Percentiles rank a stretch among this genome's conserved stretches.
Conservation (phyloP, 2,797 vertebrate species). For the Labroides dimidiatus region DNA sequence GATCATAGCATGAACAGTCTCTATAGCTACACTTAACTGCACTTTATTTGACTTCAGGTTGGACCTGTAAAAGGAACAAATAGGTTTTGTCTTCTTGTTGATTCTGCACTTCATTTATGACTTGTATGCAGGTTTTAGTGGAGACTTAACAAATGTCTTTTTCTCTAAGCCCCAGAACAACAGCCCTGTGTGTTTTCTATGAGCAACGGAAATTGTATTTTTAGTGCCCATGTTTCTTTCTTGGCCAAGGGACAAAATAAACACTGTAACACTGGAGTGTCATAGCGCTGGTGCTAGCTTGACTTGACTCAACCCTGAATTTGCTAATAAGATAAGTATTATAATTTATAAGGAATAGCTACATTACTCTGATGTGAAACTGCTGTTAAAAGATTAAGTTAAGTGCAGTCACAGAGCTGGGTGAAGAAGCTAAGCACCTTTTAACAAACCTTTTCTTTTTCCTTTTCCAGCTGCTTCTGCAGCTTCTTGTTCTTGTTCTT, state of each 20-base stretch:
- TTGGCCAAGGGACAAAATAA: conserved; percentile 63
- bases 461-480: conserved; percentile 94
- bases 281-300: conserved; percentile 34
- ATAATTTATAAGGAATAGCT: conserved; percentile 31
- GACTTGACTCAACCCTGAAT: conserved; percentile 43
- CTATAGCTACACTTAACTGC: neutral
- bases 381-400: neutral
- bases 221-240: conserved; percentile 52
- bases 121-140: conserved; percentile 21
- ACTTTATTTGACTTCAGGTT: conserved; percentile 9
- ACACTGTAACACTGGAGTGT: conserved; percentile 51
- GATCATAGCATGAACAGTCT: conserved; percentile 2
- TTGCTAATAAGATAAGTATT: conserved; percentile 31
- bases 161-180: conserved; percentile 42
- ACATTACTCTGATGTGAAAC: conserved; percentile 1
- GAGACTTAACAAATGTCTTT: conserved; percentile 22
- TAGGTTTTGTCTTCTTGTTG: conserved; percentile 21
- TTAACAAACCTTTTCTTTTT: conserved; percentile 92
- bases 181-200: conserved; percentile 55
- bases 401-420: conserved; percentile 13
- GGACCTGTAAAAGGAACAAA: neutral
- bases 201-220: conserved; percentile 61
- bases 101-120: conserved; percentile 13
- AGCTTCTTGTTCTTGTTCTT: conserved; percentile 93
- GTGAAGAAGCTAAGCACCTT: conserved; percentile 8